These are phyloP conservation scores for Jacana jacana DNA, from an alignment of 2,113 vertebrate genomes.

Conservation along the genomic window DNA sequence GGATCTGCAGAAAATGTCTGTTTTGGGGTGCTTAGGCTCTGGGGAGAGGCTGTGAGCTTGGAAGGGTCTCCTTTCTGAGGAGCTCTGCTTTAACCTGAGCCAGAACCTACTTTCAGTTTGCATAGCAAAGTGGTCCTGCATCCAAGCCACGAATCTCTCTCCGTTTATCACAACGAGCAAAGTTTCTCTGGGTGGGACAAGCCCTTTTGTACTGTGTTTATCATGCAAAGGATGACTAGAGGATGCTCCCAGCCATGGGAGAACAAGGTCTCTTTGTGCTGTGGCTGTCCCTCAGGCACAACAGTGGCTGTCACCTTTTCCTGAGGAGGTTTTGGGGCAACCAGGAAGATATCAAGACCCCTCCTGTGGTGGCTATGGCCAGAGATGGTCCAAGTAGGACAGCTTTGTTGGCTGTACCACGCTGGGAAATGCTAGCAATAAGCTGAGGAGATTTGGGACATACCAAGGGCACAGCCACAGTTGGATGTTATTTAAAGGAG, in stretches of 20 bases:
- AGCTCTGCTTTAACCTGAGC: background rate
- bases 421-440: background rate
- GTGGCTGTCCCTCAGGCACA: too few relatives aligned
- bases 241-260: background rate
- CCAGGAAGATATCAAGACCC: rapidly evolving
- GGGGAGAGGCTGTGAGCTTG: background rate
- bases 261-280: background rate
- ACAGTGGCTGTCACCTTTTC: background rate
- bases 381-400: background rate
- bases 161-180: background rate
- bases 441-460: background rate
- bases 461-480: background rate
- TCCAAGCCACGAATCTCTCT: background rate
- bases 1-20: background rate
- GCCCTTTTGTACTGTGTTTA: background rate
- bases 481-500: conserved; percentile 14
- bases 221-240: background rate
- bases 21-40: background rate
- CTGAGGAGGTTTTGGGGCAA: too few relatives aligned
- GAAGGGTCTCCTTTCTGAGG: background rate
- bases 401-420: background rate
- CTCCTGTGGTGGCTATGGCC: too few relatives aligned
- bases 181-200: background rate
- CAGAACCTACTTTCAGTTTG: background rate
- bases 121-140: background rate